These are phyloP conservation scores for Congeria kusceri DNA, from an alignment of 2,888 invertebrate genomes.

Conservation along the genomic window DNA sequence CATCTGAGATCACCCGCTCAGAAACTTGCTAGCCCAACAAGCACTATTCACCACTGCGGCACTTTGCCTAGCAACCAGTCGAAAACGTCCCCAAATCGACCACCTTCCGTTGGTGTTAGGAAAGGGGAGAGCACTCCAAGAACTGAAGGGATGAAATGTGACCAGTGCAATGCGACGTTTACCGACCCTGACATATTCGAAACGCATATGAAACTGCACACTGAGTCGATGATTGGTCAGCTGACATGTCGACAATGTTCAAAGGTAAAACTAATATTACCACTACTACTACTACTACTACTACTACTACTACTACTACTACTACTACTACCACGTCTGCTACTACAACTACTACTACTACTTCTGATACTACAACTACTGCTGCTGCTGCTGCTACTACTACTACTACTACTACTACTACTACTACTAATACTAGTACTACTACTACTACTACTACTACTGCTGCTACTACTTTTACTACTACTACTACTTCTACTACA, in stretches of 20 bases:
- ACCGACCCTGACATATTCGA: constrained; percentile 76
- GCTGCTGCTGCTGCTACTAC: too few species aligned
- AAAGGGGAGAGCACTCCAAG: constrained; percentile 11
- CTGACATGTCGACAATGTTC: constrained; percentile 87
- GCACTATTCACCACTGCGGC: constrained; percentile 37
- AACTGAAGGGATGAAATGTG: constrained; percentile 74
- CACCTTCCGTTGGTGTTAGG: constrained; percentile 30
- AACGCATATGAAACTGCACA: constrained; percentile 79
- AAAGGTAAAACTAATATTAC: constrained; percentile 34
- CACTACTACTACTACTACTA: neutral
- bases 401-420: too few species aligned
- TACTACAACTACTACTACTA: too few species aligned
- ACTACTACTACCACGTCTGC: too few species aligned
- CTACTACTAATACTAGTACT: too few species aligned
- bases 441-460: too few species aligned
- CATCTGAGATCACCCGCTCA: constrained; percentile 43
- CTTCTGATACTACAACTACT: neutral
- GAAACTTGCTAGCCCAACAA: constrained; percentile 33
- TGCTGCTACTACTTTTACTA: too few species aligned
- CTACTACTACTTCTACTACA: too few species aligned
- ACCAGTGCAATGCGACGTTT: constrained; percentile 82
- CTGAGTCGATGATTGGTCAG: constrained; percentile 67
- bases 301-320: too few species aligned
- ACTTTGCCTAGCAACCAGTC: constrained; percentile 31
- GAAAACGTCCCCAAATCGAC: constrained; percentile 24